These are phyloP conservation scores for Bombylius major DNA, from an alignment of 2,888 invertebrate genomes.

Conservation along the genomic window DNA sequence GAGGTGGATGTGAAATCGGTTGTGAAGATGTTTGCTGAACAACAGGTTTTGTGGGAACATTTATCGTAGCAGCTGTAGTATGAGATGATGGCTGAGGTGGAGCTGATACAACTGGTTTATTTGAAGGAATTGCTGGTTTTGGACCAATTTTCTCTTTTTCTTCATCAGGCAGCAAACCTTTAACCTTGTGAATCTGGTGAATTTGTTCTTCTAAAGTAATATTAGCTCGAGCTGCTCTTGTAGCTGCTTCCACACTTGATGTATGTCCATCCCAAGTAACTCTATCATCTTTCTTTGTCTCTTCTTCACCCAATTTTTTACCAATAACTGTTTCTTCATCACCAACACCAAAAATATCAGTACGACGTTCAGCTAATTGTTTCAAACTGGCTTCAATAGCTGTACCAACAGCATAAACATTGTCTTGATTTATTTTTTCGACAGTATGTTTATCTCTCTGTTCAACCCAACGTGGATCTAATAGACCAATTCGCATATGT, in stretches of 20 bases:
- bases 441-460: constrained; percentile 88
- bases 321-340: constrained; percentile 98
- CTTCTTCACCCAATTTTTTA: constrained; percentile 91
- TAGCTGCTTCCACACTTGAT: constrained; percentile 90
- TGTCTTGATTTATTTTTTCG: constrained; percentile 86
- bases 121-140: constrained; percentile 49
- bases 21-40: constrained; percentile 13
- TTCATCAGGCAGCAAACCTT: constrained; percentile 86
- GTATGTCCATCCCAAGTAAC: constrained; percentile 99
- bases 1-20: constrained; percentile 22
- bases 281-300: constrained; percentile 71
- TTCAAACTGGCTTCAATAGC: constrained; percentile 95
- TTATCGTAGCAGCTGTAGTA: constrained; percentile 11
- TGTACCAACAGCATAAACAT: constrained; percentile 44
- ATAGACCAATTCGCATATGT: constrained; percentile 90
- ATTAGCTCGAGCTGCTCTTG: constrained; percentile 84
- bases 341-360: constrained; percentile 98
- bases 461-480: constrained; percentile 97
- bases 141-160: constrained; percentile 97
- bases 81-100: constrained; percentile 18
- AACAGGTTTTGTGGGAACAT: constrained; percentile 14
- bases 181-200: constrained; percentile 90
- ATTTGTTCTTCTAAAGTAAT: constrained; percentile 95
- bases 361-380: constrained; percentile 93
- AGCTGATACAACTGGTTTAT: constrained; percentile 31